Conservation (phyloP, 2,113 vertebrate genomes). For the Eurystomus gularis region DNA sequence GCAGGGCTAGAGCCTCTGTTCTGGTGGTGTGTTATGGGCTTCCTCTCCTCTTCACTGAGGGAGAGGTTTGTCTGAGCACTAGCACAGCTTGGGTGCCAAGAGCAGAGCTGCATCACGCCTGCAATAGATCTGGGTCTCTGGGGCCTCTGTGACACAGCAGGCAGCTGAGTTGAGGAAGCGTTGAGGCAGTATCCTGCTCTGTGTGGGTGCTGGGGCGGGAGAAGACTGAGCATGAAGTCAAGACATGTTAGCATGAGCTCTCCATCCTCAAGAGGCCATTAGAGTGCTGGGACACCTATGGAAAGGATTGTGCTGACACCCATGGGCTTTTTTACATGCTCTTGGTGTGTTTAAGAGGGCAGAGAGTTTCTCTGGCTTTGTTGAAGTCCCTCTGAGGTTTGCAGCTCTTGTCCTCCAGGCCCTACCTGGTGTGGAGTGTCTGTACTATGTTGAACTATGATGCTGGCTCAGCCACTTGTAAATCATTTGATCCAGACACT, state of each 20-base stretch:
- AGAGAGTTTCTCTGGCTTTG: not conserved
- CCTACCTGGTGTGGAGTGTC: not conserved
- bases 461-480: fast-evolving
- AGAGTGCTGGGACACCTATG: too few relatives aligned
- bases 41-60: not conserved
- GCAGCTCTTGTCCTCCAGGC: not conserved
- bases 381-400: not conserved
- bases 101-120: fast-evolving
- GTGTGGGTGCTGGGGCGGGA: not conserved
- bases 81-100: not conserved
- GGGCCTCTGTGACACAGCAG: not conserved
- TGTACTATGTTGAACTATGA: not conserved
- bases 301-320: not conserved
- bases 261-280: not conserved
- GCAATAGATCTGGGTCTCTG: not conserved
- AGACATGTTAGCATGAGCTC: not conserved
- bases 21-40: fast-evolving
- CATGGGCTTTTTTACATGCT: not conserved
- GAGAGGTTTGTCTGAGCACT: not conserved
- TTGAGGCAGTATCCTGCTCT: fast-evolving
- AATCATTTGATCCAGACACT: not conserved
- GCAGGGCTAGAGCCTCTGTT: not conserved
- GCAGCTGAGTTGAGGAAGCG: fast-evolving
- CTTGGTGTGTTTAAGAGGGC: not conserved
- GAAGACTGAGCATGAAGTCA: not conserved